Base-by-base conservation (phyloP, 1,140 invertebrate genomes). In the Aphaenogaster floridana region DNA sequence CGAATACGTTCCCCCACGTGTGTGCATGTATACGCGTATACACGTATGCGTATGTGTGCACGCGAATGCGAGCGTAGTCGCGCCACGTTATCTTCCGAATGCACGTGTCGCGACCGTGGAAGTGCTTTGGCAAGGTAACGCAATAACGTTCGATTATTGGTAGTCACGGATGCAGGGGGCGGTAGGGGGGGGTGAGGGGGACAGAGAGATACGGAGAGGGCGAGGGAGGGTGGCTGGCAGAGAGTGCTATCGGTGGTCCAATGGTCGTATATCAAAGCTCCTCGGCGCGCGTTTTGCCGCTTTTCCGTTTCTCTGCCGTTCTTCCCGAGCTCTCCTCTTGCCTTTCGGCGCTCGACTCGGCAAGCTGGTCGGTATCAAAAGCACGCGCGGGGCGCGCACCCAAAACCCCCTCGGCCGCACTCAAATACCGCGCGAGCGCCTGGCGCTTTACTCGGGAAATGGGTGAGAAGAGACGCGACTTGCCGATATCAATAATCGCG, bases 131-230 rank as follows among this genome's bases (percentile, higher is more conserved):
- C 74, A 74, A 71, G 63, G 92, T 93, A 94, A 94, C 92, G 93
- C 94, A 94, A 94, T 95, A 95, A 94, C 93, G 89, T 94, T 94
- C 94, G 93, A 95, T 95, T 94, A 94, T 94, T 93, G 93, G 92
- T 93, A 93, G 93, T 93, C 90, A 92, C 91, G 91, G 86, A 86
- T 89, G 87, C 78, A 84, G 77, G 57, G 15, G 45, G 0, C n/a
- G n/a, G 21, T 21, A n/a, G 17, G 13, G 79, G 21, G 45, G 52
- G 8, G 4, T 0, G 21, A 21, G 48, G 21, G 5, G 45, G 6
- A 28, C 2, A 17, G 45, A 45, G 81, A 39, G 74, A 59, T 28
- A 64, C n/a, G 34, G 28, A 2, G 57, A 45, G 11, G 2, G 52
- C 21, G 28, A n/a, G 5, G 5, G 50, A 54, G 36, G 7, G 69